phyloP scores from a whole-genome alignment of 2,888 invertebrate genomes.

The Thalpophila matura region DNA sequence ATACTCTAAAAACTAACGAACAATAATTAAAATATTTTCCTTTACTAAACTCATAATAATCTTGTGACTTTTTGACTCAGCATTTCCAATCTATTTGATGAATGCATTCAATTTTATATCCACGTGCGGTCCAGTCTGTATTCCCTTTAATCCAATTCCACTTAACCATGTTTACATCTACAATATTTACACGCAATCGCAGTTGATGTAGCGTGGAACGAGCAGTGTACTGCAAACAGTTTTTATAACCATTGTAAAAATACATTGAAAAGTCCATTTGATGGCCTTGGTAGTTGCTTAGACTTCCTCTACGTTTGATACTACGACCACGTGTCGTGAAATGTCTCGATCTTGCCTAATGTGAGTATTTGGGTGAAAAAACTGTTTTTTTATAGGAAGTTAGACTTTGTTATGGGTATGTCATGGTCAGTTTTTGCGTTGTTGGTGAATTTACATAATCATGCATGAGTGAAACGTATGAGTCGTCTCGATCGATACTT shows the following conservation, averaged over 20 bases:
- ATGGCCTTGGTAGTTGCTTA: slow-evolving; percentile 37
- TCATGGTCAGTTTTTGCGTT: slow-evolving; percentile 15
- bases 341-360: slow-evolving; percentile 27
- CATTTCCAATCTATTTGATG: slow-evolving; percentile 20
- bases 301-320: slow-evolving; percentile 21
- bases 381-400: slow-evolving; percentile 27
- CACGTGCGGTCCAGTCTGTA: background rate
- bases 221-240: slow-evolving; percentile 24
- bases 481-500: background rate
- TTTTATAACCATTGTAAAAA: slow-evolving; percentile 31
- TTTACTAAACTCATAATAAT: too few relatives aligned
- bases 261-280: slow-evolving; percentile 22
- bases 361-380: slow-evolving; percentile 8
- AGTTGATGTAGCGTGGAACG: slow-evolving; percentile 14
- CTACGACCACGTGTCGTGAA: slow-evolving; percentile 33
- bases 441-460: background rate
- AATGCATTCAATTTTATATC: slow-evolving; percentile 16
- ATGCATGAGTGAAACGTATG: background rate
- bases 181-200: slow-evolving; percentile 53
- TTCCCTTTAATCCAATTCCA: slow-evolving; percentile 37
- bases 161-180: slow-evolving; percentile 33
- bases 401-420: slow-evolving; percentile 11
- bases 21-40: too few relatives aligned
- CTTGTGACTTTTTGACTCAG: background rate
- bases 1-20: too few relatives aligned